Conservation (phyloP, 2,113 vertebrate genomes). For the Ploceus nigricollis region DNA sequence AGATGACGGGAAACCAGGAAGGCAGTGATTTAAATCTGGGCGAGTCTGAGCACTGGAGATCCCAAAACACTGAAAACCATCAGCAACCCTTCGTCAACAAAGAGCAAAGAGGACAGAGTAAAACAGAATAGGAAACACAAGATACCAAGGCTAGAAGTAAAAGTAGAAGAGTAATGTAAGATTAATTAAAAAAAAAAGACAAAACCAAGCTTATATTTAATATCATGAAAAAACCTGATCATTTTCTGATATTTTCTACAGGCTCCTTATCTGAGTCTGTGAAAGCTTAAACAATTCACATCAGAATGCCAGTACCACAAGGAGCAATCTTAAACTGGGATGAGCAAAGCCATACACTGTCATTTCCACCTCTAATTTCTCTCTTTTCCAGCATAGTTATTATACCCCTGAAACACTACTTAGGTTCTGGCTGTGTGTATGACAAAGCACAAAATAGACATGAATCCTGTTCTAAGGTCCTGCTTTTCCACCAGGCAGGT, state of each 20-base stretch:
- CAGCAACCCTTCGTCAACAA: not conserved
- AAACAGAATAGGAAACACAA: not conserved
- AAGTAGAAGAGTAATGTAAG: not conserved
- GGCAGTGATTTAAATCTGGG: fast-evolving
- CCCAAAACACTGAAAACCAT: not conserved
- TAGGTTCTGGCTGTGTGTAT: not conserved
- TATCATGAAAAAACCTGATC: fast-evolving
- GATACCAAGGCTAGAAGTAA: not conserved
- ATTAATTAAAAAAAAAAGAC: not conserved
- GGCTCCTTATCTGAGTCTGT: not conserved
- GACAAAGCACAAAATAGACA: not conserved
- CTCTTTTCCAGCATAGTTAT: not conserved
- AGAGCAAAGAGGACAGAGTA: not conserved
- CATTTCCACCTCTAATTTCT: not conserved
- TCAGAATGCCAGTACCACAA: not conserved
- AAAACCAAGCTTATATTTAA: not conserved
- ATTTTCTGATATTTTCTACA: not conserved
- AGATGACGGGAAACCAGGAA: not conserved
- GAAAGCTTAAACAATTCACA: not conserved
- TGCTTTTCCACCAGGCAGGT: not conserved
- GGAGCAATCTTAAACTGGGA: not conserved
- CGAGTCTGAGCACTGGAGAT: not conserved
- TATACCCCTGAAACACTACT: not conserved
- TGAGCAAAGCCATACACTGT: not conserved
- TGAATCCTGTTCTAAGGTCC: not conserved